A percentile compares a stretch with the other conserved stretches of the same genome.
These are phyloP conservation scores for Tyrophagus putrescentiae DNA, from an alignment of 1,140 invertebrate species.

Conservation along the genomic window DNA sequence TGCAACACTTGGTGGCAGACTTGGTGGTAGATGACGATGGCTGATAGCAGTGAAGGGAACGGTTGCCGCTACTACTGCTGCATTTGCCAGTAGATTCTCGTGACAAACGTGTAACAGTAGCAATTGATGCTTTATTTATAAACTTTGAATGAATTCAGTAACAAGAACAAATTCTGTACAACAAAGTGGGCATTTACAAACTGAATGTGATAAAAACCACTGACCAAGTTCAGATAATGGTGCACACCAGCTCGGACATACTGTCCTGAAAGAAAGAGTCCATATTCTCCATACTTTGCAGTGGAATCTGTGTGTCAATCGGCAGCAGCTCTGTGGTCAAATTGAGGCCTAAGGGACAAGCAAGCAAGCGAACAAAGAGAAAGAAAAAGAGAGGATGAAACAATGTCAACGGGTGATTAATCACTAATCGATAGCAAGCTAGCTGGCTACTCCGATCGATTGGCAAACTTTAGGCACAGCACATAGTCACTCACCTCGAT, in stretches of 20 bases:
- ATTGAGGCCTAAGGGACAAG: slow-evolving; percentile 10
- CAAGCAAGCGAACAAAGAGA: neutral
- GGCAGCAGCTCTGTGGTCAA: slow-evolving; percentile 16
- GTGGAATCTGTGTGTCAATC: slow-evolving; percentile 10
- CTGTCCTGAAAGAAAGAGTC: slow-evolving; percentile 9
- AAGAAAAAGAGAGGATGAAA: neutral
- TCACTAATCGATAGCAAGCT: slow-evolving; percentile 2
- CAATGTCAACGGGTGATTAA: slow-evolving; percentile 1
- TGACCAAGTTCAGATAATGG: neutral
- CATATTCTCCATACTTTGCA: slow-evolving; percentile 17
- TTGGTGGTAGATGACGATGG: too few species aligned
- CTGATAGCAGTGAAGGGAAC: too few species aligned
- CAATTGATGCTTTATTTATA: too few species aligned
- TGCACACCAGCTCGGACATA: slow-evolving; percentile 3
- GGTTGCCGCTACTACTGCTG: too few species aligned
- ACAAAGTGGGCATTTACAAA: too few species aligned
- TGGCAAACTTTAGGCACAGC: neutral
- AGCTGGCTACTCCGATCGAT: neutral
- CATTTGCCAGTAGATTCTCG: too few species aligned
- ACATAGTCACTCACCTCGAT: neutral
- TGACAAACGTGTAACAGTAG: too few species aligned
- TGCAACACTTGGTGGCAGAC: too few species aligned
- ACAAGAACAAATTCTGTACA: too few species aligned
- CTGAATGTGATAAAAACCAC: too few species aligned
- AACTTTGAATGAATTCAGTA: too few species aligned